phyloP scores from a whole-genome alignment of 2,888 invertebrate species.

The Trissolcus brochymenae region DNA sequence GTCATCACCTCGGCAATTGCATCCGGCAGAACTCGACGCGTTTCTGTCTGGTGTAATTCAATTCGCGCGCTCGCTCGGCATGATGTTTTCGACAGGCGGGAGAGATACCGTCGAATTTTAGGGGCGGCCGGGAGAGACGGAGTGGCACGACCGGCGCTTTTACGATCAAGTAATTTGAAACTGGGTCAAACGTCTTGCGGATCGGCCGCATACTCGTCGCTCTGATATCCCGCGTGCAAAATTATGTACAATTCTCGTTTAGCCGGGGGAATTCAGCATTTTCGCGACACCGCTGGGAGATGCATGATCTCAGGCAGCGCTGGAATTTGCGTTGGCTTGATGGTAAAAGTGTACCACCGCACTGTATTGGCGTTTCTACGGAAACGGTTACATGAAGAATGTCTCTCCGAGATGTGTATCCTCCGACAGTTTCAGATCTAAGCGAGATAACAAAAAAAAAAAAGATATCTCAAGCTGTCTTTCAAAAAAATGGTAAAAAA shows the following conservation, averaged over 20 bases:
- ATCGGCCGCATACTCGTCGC: conserved; percentile 29
- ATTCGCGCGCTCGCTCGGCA: conserved; percentile 57
- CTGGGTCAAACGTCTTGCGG: conserved; percentile 52
- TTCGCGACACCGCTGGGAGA: background rate
- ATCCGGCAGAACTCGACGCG: conserved; percentile 54
- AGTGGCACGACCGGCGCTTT: conserved; percentile 38
- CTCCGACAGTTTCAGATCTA: too few relatives aligned
- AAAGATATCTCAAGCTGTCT: too few relatives aligned
- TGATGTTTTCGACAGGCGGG: conserved; percentile 56
- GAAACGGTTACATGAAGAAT: too few relatives aligned
- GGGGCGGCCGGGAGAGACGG: conserved; percentile 5
- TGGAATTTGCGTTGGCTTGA: too few relatives aligned
- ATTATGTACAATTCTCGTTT: conserved; percentile 17
- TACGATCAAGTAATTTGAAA: conserved; percentile 43
- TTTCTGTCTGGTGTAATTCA: conserved; percentile 59
- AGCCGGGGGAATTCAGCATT: background rate
- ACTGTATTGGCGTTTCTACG: too few relatives aligned
- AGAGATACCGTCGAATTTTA: conserved; percentile 54
- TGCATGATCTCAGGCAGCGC: too few relatives aligned
- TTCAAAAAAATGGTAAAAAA: too few relatives aligned
- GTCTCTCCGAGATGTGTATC: background rate
- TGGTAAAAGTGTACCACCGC: too few relatives aligned
- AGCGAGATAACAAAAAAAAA: too few relatives aligned
- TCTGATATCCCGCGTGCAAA: conserved; percentile 31
- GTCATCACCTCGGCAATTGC: conserved; percentile 59